Evolutionary conservation across 2,888 invertebrate species (phyloP), one percentile per base, ranked within the genome.

Genomic region (Argyresthia albistria): DNA sequence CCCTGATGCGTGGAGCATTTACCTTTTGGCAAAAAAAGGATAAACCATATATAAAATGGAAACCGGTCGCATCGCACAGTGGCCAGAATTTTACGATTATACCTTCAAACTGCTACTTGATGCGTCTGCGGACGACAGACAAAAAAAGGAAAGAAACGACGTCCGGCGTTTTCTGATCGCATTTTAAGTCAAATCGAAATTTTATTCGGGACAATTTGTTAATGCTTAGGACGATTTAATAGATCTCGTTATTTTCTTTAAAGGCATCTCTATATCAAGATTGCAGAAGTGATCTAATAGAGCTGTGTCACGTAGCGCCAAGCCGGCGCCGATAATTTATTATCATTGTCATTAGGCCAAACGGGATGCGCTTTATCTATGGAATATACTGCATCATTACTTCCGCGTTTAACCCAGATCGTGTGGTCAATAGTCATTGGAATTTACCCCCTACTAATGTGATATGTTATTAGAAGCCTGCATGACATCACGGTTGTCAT

Each of bases 61-160:
- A 80, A 81, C 84, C 81, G 80, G 83, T 82, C 67, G 59, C 65
- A 61, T 82, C 67, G 59, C 65, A 61, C 69, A 64, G 66, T 71
- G 74, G 72, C 76, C 81, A 73, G 79, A 80, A 80, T 80, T 25
- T 25, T 70, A 66, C 73, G 73, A 80, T 76, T 76, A 77, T 74
- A 48, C 46, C 57, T 54, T 59, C 57, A 57, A 58, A 55, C 58
- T 53, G 50, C 46, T 46, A 42, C 53, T 47, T 35, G 48, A 39
- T 48, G 48, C 48, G 37, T 48, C 12, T 12, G 43, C 4, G 10
- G 11, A 35, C 35, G 36, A 35, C 39, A 8, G 46, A 12, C 35
- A 14, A 36, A 9, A 36, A 9, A 43, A 12, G 37, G 11, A 37
- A 12, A 35, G 8, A 7, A 14, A 12, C 10, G 14, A 12, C 8